These are phyloP conservation scores for Agriopis aurantiaria DNA, from an alignment of 2,888 invertebrate species.

Conservation along the genomic window DNA sequence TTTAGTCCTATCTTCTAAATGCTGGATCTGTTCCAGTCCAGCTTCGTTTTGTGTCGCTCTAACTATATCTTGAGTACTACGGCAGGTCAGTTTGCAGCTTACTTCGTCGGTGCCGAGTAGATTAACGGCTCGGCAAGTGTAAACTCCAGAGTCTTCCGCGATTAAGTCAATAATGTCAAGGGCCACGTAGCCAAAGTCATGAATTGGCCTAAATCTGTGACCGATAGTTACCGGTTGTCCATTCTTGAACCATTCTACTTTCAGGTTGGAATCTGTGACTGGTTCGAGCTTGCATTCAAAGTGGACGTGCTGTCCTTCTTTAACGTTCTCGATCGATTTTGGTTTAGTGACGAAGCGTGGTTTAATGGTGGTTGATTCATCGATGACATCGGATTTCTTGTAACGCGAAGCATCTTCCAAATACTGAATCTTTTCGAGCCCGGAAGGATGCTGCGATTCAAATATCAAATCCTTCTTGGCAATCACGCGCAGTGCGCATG, in stretches of 20 bases:
- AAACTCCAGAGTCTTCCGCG: conserved; percentile 97
- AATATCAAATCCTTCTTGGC: conserved; percentile 95
- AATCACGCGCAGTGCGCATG: conserved; percentile 95
- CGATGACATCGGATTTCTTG: conserved; percentile 92
- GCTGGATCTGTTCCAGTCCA: conserved; percentile 95
- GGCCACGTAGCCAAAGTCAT: conserved; percentile 99
- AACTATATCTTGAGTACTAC: conserved; percentile 92
- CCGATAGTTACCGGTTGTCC: conserved; percentile 97
- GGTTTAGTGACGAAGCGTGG: conserved; percentile 95
- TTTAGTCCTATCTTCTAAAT: conserved; percentile 93
- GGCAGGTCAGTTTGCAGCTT: conserved; percentile 90
- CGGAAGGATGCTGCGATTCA: conserved; percentile 96
- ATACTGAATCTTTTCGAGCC: conserved; percentile 96
- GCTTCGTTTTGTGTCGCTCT: conserved; percentile 95
- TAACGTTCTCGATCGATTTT: conserved; percentile 93
- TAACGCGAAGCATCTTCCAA: conserved; percentile 95
- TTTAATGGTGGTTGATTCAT: conserved; percentile 93
- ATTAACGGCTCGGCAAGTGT: conserved; percentile 97
- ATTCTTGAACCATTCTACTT: conserved; percentile 98
- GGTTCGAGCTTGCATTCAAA: conserved; percentile 99
- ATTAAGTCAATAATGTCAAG: conserved; percentile 98
- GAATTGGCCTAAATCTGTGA: conserved; percentile 97
- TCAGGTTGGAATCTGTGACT: conserved; percentile 97
- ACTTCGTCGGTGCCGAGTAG: conserved; percentile 95
- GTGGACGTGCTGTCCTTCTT: conserved; percentile 97